A percentile compares a stretch with the other conserved stretches of the same genome.
These are phyloP conservation scores for Lota lota DNA, from an alignment of 2,113 vertebrate species.

Conservation along the genomic window DNA sequence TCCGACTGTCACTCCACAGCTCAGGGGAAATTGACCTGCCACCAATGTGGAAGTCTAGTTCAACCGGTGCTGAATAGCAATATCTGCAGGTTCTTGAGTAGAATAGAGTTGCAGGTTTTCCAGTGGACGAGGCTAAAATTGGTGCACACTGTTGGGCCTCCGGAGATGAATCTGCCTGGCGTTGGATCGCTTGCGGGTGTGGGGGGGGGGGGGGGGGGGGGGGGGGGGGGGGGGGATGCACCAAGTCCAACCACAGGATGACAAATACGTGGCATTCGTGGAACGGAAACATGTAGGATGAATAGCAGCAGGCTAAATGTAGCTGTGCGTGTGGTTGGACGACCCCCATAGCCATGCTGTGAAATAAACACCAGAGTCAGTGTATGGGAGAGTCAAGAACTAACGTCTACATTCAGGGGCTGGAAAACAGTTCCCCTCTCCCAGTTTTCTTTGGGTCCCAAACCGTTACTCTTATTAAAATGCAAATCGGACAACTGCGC, in stretches of 20 bases:
- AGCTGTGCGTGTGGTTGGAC: too few relatives aligned
- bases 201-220: too few relatives aligned
- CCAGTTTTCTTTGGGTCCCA: slow-evolving; percentile 33
- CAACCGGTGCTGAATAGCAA: slow-evolving; percentile 34
- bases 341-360: too few relatives aligned
- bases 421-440: slow-evolving; percentile 32
- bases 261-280: too few relatives aligned
- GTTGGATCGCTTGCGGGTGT: too few relatives aligned
- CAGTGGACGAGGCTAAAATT: slow-evolving; percentile 9
- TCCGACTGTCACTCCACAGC: slow-evolving; percentile 36
- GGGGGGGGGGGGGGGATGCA: too few relatives aligned
- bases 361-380: too few relatives aligned
- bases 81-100: slow-evolving; percentile 4
- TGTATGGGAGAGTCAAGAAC: slow-evolving; percentile 6
- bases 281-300: too few relatives aligned
- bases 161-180: background rate
- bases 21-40: slow-evolving; percentile 51
- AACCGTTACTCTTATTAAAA: slow-evolving; percentile 62
- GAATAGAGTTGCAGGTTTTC: background rate
- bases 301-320: too few relatives aligned
- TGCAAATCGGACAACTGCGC: slow-evolving; percentile 55
- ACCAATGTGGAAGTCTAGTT: slow-evolving; percentile 43
- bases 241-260: too few relatives aligned
- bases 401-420: slow-evolving; percentile 25
- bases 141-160: slow-evolving; percentile 19